Evolutionary conservation across 2,113 vertebrate genomes (phyloP).

Genomic region (Smithornis capensis): DNA sequence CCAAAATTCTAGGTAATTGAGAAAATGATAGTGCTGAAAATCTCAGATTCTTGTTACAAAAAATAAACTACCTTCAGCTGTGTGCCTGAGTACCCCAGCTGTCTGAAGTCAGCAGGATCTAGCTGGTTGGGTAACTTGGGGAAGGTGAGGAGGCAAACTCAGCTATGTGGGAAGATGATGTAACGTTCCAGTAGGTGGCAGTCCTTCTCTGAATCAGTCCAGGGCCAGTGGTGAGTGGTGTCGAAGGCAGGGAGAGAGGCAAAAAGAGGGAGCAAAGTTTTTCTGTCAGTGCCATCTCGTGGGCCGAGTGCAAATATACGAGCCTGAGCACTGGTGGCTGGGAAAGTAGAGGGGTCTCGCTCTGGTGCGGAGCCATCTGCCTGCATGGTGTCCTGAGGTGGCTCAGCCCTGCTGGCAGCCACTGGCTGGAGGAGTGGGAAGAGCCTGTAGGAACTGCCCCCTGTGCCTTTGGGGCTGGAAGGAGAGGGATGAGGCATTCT

Average conservation of each 20-base stretch:
- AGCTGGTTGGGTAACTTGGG: neutral
- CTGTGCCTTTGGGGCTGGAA: neutral
- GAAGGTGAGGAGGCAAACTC: neutral
- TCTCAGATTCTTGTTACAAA: rapidly evolving
- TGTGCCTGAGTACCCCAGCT: neutral
- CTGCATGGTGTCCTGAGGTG: rapidly evolving
- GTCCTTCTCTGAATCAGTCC: neutral
- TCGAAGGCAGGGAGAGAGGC: neutral
- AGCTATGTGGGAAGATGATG: neutral
- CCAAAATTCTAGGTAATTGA: neutral
- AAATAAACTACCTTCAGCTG: neutral
- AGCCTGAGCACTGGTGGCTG: neutral
- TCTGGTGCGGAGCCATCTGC: neutral
- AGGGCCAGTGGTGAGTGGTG: neutral
- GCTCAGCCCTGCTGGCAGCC: neutral
- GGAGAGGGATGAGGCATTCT: neutral
- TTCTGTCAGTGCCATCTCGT: constrained; percentile 24
- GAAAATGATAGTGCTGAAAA: neutral
- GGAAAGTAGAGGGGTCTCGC: neutral
- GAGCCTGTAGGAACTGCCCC: neutral
- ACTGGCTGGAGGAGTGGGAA: neutral
- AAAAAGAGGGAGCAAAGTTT: neutral
- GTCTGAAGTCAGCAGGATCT: neutral
- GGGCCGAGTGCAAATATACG: neutral
- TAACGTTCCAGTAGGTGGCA: constrained; percentile 22